Evolutionary conservation across 2,797 vertebrate genomes (phyloP), one percentile per base, ranked within the genome.

Genomic region (Pipistrellus pygmaeus): DNA sequence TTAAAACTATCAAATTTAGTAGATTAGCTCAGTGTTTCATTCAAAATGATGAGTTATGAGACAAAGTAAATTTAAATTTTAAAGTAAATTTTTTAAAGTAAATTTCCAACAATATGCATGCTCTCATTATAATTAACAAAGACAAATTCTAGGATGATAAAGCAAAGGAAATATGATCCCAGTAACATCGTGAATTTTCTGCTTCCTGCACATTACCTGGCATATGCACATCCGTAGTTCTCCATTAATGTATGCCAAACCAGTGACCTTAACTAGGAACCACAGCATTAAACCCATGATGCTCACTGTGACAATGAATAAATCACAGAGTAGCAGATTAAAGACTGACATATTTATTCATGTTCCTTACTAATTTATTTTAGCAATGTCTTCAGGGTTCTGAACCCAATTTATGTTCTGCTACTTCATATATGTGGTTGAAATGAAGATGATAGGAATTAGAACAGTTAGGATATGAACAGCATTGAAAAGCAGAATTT

Each of bases 31-130:
- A 82, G 30, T 20, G 35, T 76, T 83, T 90, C 46, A 80, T 46
- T 94, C 27, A 92, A 93, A 93, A 88, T 83, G 53, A 84, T 55
- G 20, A 77, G 4, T 62, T 51, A 90, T 72, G 14, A 13, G 51
- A 94, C 0, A 41, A 72, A 93, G 60, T 13, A 4, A 93, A 80
- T 85, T 6, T 82, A 44, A 44, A 44, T 44, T 9, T 88, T 32
- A 89, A 88, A 72, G 8, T 72, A 38, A 71, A 91, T 76, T 83
- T 6, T 82, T 88, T 38, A 91, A 88, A 72, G 8, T 72, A 38
- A 71, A 72, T 72, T 88, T 96, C 44, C 17, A 88, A 62, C 78
- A 88, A 68, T 41, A 48, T 8, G 0, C 25, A 62, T 38, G 3
- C 0, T 83, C 21, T 91, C 30, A 62, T n/a, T 69, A 62, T 82